A percentile compares a stretch with the other conserved stretches of the same genome.
Conservation (phyloP, 2,888 invertebrate genomes). For the Ischnus inquisitorius region DNA sequence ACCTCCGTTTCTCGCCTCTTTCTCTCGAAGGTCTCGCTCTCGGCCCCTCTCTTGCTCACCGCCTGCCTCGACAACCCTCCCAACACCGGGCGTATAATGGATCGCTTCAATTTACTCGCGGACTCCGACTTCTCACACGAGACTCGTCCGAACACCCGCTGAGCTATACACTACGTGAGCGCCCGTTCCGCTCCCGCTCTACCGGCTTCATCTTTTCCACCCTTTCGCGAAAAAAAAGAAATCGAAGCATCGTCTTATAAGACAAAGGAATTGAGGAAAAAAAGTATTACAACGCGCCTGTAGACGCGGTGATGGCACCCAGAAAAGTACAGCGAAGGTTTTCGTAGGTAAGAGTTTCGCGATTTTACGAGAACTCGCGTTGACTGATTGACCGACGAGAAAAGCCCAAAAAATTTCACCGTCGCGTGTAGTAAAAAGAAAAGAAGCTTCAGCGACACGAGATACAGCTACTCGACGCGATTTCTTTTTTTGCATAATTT, state of each 20-base stretch:
- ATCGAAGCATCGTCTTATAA: constrained; percentile 43
- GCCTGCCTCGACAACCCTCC: constrained; percentile 71
- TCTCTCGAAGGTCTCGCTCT: constrained; percentile 44
- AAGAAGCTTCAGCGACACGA: not conserved
- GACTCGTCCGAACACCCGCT: constrained; percentile 63
- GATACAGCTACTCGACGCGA: not conserved
- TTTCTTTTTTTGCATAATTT: not conserved
- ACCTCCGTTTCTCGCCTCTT: constrained; percentile 27
- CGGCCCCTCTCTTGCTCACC: constrained; percentile 59
- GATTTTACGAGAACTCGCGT: not conserved
- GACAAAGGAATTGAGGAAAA: constrained; percentile 25
- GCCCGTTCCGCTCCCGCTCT: constrained; percentile 48
- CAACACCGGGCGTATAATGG: constrained; percentile 78
- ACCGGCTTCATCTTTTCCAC: constrained; percentile 52
- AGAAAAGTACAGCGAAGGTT: not conserved
- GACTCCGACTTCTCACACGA: constrained; percentile 73
- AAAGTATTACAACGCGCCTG: constrained; percentile 10
- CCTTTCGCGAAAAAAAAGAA: not conserved
- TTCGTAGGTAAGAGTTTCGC: not conserved
- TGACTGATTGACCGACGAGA: not conserved
- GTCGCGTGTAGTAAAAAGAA: not conserved
- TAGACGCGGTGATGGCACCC: not conserved
- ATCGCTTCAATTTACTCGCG: constrained; percentile 81
- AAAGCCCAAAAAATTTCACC: not conserved
- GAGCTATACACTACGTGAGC: constrained; percentile 54